Percentiles rank a stretch among this genome's conserved stretches.
Evolutionary conservation across 2,113 vertebrate genomes (phyloP).

Genomic region (Macrotis lagotis): DNA sequence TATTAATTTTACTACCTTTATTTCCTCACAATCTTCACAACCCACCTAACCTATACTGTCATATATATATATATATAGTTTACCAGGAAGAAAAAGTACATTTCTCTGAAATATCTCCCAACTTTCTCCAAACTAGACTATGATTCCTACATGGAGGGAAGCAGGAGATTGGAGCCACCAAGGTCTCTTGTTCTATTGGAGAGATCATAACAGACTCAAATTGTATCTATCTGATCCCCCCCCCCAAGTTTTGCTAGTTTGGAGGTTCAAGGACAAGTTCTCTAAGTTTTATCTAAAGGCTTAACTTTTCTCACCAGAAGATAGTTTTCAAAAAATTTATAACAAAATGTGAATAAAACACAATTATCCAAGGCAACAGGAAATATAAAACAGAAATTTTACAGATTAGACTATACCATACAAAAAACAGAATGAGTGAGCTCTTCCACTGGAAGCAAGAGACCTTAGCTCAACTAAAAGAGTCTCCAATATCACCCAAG

Average conservation of each 20-base stretch:
- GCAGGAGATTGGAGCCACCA: background rate
- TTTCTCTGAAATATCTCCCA: background rate
- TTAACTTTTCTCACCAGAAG: background rate
- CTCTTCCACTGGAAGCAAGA: background rate
- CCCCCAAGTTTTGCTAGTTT: background rate
- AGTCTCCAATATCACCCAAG: background rate
- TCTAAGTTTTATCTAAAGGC: background rate
- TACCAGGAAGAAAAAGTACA: background rate
- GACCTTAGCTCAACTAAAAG: background rate
- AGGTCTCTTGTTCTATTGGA: background rate
- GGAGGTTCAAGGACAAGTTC: background rate
- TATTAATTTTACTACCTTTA: background rate
- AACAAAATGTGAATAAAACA: background rate
- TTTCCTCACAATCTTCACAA: background rate
- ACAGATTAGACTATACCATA: background rate
- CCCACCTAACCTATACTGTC: too few relatives aligned
- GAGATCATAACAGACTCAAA: background rate
- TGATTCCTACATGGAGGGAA: background rate
- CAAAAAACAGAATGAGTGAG: background rate
- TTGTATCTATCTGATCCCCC: background rate
- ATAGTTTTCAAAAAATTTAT: background rate
- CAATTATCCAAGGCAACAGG: background rate
- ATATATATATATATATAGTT: background rate
- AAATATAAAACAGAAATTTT: background rate
- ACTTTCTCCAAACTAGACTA: background rate